Base-by-base conservation (phyloP, 1,140 invertebrate species). In the Drosophila novamexicana region DNA sequence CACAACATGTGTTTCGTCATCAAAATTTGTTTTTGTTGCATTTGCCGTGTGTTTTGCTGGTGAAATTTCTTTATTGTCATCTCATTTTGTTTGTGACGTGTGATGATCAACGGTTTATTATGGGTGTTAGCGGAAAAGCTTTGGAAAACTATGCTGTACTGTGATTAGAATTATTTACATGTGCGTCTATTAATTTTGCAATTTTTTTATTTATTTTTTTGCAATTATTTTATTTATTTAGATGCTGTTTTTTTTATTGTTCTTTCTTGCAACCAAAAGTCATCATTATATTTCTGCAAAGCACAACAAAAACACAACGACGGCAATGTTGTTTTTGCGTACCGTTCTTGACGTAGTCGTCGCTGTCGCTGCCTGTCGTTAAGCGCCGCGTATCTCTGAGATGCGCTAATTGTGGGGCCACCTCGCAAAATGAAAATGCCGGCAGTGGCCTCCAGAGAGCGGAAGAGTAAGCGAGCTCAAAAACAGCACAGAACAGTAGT, bases 1-100 rank as follows among this genome's bases (percentile, higher is more conserved):
- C 71, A 85, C 81, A 84, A 85, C 85, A 90, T 90, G 85, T 90
- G 81, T 90, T 90, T 90, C 85, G 85, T 90, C 85, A 90, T 90
- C 85, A 82, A 79, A 80, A 85, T 54, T 54, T 73, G 57, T 73
- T 77, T 79, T 82, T 85, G 56, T 83, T 83, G 72, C 67, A 78
- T 78, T 82, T 78, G 68, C 65, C 47, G 58, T 56, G 71, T 69
- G 62, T 50, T 81, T 80, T 76, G 40, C 47, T 65, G 67, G 70
- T 44, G 64, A 72, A 72, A 68, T 77, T 74, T 72, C 14, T 74
- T 69, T 36, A 29, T 59, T 34, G 22, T 62, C 47, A 52, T 44
- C n/a, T 12, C 45, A 16, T 29, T 39, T 16, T 34, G 42, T 49
- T 68, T 50, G 62, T 18, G 56, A 59, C n/a, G 18, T 39, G 47